A percentile compares a stretch with the other conserved stretches of the same genome.
phyloP scores from a whole-genome alignment of 1,140 invertebrate species.

The Drosophila lacertosa region DNA sequence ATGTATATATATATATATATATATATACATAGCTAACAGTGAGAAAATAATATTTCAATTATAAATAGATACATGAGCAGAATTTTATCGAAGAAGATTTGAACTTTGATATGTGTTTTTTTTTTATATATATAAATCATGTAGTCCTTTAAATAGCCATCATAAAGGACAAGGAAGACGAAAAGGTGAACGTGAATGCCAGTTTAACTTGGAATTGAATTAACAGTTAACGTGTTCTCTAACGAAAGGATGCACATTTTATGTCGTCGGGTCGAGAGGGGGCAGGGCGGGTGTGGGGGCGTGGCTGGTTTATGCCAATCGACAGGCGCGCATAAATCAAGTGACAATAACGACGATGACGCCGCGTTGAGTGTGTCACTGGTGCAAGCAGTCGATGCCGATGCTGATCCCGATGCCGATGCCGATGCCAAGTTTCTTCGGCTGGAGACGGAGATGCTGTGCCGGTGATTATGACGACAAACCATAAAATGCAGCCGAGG shows the following conservation, averaged over 20 bases:
- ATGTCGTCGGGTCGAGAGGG: neutral
- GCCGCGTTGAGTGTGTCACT: constrained; percentile 38
- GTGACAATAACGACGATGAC: constrained; percentile 25
- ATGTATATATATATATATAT: too few relatives aligned
- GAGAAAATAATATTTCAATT: too few relatives aligned
- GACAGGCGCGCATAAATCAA: constrained; percentile 16
- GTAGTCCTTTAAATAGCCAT: too few relatives aligned
- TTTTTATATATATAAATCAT: too few relatives aligned
- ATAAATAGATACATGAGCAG: too few relatives aligned
- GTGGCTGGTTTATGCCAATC: neutral
- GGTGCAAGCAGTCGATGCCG: neutral
- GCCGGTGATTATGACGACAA: constrained; percentile 79
- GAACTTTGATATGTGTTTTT: too few relatives aligned
- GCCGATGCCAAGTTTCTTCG: constrained; percentile 27
- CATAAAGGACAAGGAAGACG: too few relatives aligned
- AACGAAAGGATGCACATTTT: neutral
- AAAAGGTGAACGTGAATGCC: too few relatives aligned
- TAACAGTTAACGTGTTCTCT: neutral
- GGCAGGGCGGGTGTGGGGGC: neutral
- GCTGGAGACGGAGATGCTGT: constrained; percentile 55
- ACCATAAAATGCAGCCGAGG: constrained; percentile 75
- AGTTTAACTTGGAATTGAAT: neutral
- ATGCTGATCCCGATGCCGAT: constrained; percentile 24
- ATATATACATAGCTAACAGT: too few relatives aligned
- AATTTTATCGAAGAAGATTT: too few relatives aligned